Conservation (phyloP, 2,888 invertebrate species). For the Laspeyria flexula region DNA sequence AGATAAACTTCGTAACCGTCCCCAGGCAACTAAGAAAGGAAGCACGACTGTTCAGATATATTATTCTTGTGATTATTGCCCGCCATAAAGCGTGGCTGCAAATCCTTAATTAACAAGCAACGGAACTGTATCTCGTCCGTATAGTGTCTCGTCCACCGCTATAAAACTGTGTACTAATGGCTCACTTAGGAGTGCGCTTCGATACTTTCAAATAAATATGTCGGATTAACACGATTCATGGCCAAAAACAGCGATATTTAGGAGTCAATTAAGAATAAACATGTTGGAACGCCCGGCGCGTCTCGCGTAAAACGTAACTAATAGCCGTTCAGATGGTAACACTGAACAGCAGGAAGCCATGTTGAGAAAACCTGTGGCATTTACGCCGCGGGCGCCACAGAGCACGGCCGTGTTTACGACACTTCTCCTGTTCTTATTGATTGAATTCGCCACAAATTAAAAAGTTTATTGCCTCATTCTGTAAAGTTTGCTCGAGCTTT, state of each 20-base stretch:
- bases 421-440: conserved; percentile 68
- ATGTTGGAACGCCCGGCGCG: conserved; percentile 69
- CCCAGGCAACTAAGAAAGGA: conserved; percentile 64
- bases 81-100: conserved; percentile 65
- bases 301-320: conserved; percentile 76
- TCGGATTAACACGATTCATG: conserved; percentile 76
- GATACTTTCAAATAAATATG: conserved; percentile 72
- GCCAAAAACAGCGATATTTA: conserved; percentile 80
- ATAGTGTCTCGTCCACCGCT: conserved; percentile 35
- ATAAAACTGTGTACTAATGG: conserved; percentile 53
- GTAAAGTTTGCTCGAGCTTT: conserved; percentile 34
- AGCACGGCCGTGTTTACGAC: conserved; percentile 65
- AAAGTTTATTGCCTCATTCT: conserved; percentile 58
- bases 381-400: conserved; percentile 60
- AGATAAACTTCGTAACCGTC: conserved; percentile 67
- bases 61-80: conserved; percentile 75
- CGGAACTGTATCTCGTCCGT: conserved; percentile 66
- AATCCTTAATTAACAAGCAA: conserved; percentile 74
- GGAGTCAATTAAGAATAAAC: conserved; percentile 79
- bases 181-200: conserved; percentile 60
- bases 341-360: conserved; percentile 77
- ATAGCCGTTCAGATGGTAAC: conserved; percentile 73
- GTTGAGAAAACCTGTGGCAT: conserved; percentile 62
- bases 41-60: conserved; percentile 64
- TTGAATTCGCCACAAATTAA: conserved; percentile 72